These are phyloP conservation scores for Petrocephalus zakoni DNA, from an alignment of 2,113 vertebrate genomes.

Conservation along the genomic window DNA sequence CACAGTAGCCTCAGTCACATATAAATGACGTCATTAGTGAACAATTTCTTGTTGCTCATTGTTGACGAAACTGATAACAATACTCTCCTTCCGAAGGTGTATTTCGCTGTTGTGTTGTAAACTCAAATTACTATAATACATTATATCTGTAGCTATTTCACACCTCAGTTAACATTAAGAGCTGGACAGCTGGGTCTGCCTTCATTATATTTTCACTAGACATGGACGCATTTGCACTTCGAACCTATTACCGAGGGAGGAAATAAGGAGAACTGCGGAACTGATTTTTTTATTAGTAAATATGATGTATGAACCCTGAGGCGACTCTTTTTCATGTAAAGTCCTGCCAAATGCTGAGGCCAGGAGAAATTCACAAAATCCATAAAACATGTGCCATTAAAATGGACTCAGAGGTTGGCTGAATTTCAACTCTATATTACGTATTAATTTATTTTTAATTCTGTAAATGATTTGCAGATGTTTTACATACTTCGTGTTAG, in stretches of 20 bases:
- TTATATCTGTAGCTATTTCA: not conserved
- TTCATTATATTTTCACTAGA: constrained; percentile 11
- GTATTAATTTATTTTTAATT: constrained; percentile 66
- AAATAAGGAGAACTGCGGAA: constrained; percentile 22
- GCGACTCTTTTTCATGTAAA: constrained; percentile 50
- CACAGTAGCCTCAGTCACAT: constrained; percentile 6
- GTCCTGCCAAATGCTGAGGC: constrained; percentile 50
- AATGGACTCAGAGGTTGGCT: constrained; percentile 55
- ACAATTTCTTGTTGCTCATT: not conserved
- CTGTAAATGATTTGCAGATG: constrained; percentile 66
- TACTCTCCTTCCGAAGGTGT: not conserved
- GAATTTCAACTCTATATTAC: constrained; percentile 53
- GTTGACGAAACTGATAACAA: not conserved
- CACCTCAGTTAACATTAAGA: not conserved
- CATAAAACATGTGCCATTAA: constrained; percentile 60
- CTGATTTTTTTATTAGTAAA: constrained; percentile 54
- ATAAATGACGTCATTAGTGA: constrained; percentile 17
- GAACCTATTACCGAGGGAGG: constrained; percentile 37
- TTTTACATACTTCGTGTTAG: constrained; percentile 44
- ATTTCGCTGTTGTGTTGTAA: not conserved
- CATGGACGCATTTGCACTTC: constrained; percentile 47
- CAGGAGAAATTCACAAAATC: constrained; percentile 55
- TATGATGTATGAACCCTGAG: constrained; percentile 48
- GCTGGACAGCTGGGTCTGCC: not conserved
- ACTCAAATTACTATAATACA: not conserved